Percentiles rank a stretch among this genome's conserved stretches.
Evolutionary conservation across 2,888 invertebrate species (phyloP).

Genomic region (Drosophila trichaetosa): DNA sequence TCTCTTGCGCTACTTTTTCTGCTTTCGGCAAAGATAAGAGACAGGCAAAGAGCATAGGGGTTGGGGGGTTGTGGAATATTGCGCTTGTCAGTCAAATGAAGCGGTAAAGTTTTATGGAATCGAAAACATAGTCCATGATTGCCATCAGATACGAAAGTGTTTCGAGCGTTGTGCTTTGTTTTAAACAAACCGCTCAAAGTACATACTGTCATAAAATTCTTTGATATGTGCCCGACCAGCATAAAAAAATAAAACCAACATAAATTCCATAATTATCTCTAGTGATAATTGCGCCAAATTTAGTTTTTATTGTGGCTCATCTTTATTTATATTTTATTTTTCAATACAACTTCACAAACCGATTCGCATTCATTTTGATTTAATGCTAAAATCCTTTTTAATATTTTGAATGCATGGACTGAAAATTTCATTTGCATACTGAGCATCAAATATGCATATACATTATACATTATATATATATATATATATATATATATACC

Average conservation of each 20-base stretch:
- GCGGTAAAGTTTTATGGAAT: conserved; percentile 63
- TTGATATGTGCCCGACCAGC: conserved; percentile 21
- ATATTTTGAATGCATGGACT: conserved; percentile 20
- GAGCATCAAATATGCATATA: conserved; percentile 1
- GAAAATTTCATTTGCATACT: conserved; percentile 38
- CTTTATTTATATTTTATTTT: background rate
- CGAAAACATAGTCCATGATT: conserved; percentile 47
- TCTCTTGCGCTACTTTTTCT: background rate
- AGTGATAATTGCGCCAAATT: conserved; percentile 11
- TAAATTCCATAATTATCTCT: conserved; percentile 17
- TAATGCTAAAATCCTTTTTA: conserved; percentile 19
- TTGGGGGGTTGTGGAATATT: conserved; percentile 1
- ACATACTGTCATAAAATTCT: conserved; percentile 31
- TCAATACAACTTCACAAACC: background rate
- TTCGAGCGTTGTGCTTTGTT: conserved; percentile 20
- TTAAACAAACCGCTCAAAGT: conserved; percentile 20
- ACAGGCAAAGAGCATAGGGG: background rate
- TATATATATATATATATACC: background rate
- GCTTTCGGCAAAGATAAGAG: conserved; percentile 43
- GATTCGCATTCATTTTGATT: conserved; percentile 17
- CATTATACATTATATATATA: background rate
- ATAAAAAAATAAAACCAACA: conserved; percentile 8
- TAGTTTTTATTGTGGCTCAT: conserved; percentile 1
- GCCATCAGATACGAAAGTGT: conserved; percentile 34
- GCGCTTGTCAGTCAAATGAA: conserved; percentile 63